Conservation (phyloP, 2,888 invertebrate species). For the Drosophila atripex region DNA sequence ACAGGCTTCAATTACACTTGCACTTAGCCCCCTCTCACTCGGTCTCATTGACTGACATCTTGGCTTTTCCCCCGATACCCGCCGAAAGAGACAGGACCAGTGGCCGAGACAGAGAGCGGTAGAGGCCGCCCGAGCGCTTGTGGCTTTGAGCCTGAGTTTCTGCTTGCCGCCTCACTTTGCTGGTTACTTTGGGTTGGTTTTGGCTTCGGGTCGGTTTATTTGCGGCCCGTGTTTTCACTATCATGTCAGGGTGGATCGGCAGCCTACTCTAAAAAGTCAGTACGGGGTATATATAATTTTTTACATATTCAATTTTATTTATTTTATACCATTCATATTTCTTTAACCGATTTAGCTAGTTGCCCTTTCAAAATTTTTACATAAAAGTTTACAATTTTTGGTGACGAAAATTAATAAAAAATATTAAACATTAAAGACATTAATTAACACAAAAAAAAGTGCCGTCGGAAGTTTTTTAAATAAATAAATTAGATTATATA, state of each 20-base stretch:
- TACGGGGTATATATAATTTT: neutral
- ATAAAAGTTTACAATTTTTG: too few relatives aligned
- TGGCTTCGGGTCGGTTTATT: slow-evolving; percentile 31
- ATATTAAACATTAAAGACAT: too few relatives aligned
- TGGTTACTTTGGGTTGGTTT: slow-evolving; percentile 44
- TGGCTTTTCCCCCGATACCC: neutral
- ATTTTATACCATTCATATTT: too few relatives aligned
- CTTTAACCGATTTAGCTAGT: too few relatives aligned
- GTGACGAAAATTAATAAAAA: too few relatives aligned
- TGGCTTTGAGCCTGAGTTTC: slow-evolving; percentile 43
- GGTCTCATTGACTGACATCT: neutral
- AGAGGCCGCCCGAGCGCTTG: slow-evolving; percentile 34
- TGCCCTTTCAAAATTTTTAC: too few relatives aligned
- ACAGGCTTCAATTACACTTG: slow-evolving; percentile 75
- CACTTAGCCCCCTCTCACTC: slow-evolving; percentile 49
- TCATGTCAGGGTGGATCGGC: slow-evolving; percentile 18
- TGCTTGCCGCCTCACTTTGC: slow-evolving; percentile 27
- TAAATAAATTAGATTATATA: too few relatives aligned
- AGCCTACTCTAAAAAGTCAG: slow-evolving; percentile 2
- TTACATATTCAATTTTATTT: too few relatives aligned
- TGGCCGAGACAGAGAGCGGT: neutral
- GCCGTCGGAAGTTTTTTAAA: too few relatives aligned
- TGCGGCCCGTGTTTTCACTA: slow-evolving; percentile 36
- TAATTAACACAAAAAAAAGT: too few relatives aligned
- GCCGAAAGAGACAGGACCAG: slow-evolving; percentile 4